A percentile compares a stretch with the other conserved stretches of the same genome.
Conservation (phyloP, 2,113 vertebrate species). For the Crotalus helleri region DNA sequence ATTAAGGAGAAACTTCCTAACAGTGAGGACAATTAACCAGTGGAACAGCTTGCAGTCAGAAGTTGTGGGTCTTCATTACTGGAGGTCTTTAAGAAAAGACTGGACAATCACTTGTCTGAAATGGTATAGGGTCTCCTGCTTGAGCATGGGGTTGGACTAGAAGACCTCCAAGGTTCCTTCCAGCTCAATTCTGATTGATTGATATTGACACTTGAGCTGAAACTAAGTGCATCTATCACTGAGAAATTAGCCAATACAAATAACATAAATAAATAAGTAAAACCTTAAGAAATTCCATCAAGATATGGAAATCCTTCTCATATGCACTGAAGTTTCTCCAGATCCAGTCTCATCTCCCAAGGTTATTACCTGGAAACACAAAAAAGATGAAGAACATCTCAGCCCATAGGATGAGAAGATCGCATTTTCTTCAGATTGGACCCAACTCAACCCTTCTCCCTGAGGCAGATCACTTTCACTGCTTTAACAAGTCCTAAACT, state of each 20-base stretch:
- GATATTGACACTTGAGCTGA: neutral
- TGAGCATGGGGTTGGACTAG: too few species aligned
- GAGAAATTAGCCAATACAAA: neutral
- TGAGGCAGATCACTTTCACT: neutral
- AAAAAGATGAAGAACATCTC: neutral
- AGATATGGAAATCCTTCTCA: neutral
- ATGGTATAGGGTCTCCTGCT: too few species aligned
- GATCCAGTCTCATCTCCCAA: neutral
- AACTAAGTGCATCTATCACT: neutral
- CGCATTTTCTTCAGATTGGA: neutral
- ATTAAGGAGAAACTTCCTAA: too few species aligned
- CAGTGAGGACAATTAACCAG: too few species aligned
- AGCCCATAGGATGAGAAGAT: neutral
- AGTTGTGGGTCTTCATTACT: too few species aligned
- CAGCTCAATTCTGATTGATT: too few species aligned
- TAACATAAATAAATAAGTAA: neutral
- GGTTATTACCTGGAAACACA: neutral
- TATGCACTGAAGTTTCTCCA: neutral
- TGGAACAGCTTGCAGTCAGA: too few species aligned
- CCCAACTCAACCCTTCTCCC: neutral
- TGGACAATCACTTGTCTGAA: too few species aligned
- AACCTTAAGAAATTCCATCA: neutral
- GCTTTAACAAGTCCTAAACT: neutral
- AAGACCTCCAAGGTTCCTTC: too few species aligned
- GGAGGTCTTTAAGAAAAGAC: too few species aligned